Percentiles rank a stretch among this genome's conserved stretches.
These are phyloP conservation scores for Xerus inauris DNA, from an alignment of 2,113 vertebrate species.

Conservation along the genomic window DNA sequence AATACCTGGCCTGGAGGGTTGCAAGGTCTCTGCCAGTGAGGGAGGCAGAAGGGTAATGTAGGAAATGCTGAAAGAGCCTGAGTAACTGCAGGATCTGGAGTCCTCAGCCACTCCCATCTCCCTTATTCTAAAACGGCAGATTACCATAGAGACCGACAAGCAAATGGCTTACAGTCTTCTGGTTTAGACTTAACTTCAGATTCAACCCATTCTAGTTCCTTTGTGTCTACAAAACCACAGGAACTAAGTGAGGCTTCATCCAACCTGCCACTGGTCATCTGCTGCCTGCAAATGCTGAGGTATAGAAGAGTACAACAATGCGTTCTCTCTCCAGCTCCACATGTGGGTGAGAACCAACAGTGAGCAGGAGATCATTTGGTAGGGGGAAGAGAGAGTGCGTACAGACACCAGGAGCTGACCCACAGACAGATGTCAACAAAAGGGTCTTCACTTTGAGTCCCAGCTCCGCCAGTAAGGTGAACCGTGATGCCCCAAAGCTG, in stretches of 20 bases:
- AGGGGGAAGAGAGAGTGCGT: neutral
- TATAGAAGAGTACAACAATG: neutral
- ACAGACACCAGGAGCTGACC: neutral
- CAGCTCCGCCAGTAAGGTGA: neutral
- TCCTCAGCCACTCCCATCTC: neutral
- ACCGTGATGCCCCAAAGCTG: neutral
- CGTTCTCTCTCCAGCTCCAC: neutral
- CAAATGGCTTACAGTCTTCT: neutral
- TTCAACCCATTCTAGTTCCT: conserved; percentile 17
- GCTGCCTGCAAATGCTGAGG: neutral
- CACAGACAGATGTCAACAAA: neutral
- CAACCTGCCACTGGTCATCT: neutral
- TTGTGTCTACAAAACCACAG: neutral
- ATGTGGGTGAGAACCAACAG: neutral
- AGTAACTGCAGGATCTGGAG: neutral
- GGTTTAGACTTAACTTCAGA: conserved; percentile 5
- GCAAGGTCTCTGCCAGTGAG: neutral
- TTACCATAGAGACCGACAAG: neutral
- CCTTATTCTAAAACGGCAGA: neutral
- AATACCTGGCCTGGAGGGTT: neutral
- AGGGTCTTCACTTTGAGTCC: neutral
- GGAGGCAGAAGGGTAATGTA: neutral
- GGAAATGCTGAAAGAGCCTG: neutral
- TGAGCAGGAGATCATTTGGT: neutral
- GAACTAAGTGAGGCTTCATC: neutral